Base-by-base conservation (phyloP, 2,797 vertebrate genomes). In the Chelonia mydas region DNA sequence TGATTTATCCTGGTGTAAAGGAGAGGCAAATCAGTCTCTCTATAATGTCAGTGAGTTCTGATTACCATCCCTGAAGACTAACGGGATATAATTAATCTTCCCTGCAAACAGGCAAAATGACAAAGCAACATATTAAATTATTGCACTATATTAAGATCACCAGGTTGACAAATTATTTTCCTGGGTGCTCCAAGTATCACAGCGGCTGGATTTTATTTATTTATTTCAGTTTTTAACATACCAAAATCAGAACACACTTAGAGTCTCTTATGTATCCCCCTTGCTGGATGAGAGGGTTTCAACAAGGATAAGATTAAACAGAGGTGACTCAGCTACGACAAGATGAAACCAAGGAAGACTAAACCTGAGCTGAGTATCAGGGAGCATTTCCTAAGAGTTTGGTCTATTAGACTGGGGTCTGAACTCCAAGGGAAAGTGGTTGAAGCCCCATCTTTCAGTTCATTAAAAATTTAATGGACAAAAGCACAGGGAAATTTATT, bases 101-200 rank as follows among this genome's bases (percentile, higher is more conserved):
- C 45, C 25, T 17, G 19, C 50, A 57, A 65, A 57, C 25, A 41
- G 41, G 7, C 47, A 79, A 78, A 65, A 86, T 80, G 61, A 74
- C 33, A 78, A 77, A 86, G 74, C 41, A 77, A 77, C 27, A 49
- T 77, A 77, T 49, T 77, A 31, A 86, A 65, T 5, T 59, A 53
- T 80, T 88, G 86, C 86, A 77, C 49, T 47, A 84, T 59, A 72
- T 92, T 27, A 84, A 89, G 50, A 81, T 76, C 61, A 87, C 89
- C 83, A 51, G 5, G 49, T 31, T 5, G 33, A 45, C 7, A 61
- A 80, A 77, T 92, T 51, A 55, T 81, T 87, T 87, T 47, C 79
- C 78, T 51, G 45, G 74, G 49, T 0, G 1, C 54, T 80, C 2
- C 41, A 77, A 77, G 25, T 28, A 77, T 77, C 74, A 76, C 72